phyloP scores from a whole-genome alignment of 2,797 vertebrate genomes.

The Pseudochaenichthys georgianus region DNA sequence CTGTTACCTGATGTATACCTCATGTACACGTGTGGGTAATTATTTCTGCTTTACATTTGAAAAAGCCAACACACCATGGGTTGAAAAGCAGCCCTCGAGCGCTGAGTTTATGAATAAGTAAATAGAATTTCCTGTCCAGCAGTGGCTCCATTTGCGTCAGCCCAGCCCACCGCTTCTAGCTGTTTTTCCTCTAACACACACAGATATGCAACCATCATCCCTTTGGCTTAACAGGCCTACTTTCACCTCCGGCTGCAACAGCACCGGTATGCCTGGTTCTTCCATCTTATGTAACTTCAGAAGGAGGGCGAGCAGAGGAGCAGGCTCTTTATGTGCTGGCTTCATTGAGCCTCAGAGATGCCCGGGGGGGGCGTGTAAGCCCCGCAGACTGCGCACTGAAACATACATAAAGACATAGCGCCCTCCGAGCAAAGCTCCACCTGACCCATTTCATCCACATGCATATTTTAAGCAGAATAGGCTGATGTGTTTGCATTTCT shows the following conservation, averaged over 20 bases:
- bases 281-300: slow-evolving; percentile 74
- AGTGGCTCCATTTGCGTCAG: slow-evolving; percentile 52
- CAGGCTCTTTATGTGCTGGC: slow-evolving; percentile 68
- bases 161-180: slow-evolving; percentile 43
- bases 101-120: slow-evolving; percentile 70
- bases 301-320: slow-evolving; percentile 65
- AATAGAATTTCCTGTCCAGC: slow-evolving; percentile 59
- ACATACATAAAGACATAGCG: slow-evolving; percentile 71
- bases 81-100: slow-evolving; percentile 45
- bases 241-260: slow-evolving; percentile 68
- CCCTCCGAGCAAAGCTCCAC: slow-evolving; percentile 49
- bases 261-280: slow-evolving; percentile 55
- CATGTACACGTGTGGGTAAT: neutral
- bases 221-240: slow-evolving; percentile 60
- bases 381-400: slow-evolving; percentile 66
- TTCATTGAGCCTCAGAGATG: slow-evolving; percentile 72
- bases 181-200: slow-evolving; percentile 18
- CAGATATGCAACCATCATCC: slow-evolving; percentile 37
- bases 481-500: slow-evolving; percentile 44
- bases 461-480: slow-evolving; percentile 66
- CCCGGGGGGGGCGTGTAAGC: slow-evolving; percentile 68
- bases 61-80: slow-evolving; percentile 1
- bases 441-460: slow-evolving; percentile 67
- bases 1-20: neutral
- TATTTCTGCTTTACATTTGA: slow-evolving; percentile 19